These are phyloP conservation scores for Dascyllus trimaculatus DNA, from an alignment of 2,113 vertebrate species.

Conservation along the genomic window DNA sequence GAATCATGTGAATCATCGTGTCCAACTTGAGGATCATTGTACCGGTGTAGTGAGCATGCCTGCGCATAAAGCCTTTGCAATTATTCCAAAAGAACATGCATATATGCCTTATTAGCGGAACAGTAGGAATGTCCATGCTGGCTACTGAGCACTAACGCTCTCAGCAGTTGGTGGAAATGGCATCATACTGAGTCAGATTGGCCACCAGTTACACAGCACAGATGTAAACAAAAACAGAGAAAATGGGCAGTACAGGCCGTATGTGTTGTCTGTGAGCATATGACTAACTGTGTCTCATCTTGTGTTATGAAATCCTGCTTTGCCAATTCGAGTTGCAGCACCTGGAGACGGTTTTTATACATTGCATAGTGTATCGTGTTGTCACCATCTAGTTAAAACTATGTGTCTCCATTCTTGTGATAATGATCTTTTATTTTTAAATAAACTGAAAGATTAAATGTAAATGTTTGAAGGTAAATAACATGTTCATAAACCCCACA, in stretches of 20 bases:
- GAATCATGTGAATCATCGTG: constrained; percentile 45
- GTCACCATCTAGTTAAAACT: too few species aligned
- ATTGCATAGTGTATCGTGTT: too few species aligned
- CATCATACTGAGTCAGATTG: constrained; percentile 55
- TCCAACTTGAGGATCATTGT: constrained; percentile 47
- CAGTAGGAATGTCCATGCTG: constrained; percentile 58
- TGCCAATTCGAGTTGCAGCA: neutral
- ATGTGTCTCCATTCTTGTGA: too few species aligned
- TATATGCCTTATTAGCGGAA: constrained; percentile 58
- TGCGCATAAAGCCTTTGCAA: constrained; percentile 58
- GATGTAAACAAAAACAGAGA: constrained; percentile 73
- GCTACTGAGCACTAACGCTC: constrained; percentile 25
- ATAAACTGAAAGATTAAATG: too few species aligned
- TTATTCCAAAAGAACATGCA: constrained; percentile 62
- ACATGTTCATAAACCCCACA: neutral
- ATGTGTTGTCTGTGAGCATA: constrained; percentile 18
- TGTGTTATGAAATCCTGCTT: constrained; percentile 37
- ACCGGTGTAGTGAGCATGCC: constrained; percentile 34
- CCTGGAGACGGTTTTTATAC: neutral
- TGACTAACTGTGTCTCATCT: neutral
- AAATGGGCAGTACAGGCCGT: constrained; percentile 22
- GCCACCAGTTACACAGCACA: constrained; percentile 1
- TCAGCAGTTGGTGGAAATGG: constrained; percentile 52
- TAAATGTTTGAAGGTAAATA: neutral
- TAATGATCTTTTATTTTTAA: too few species aligned